Evolutionary conservation across 2,797 vertebrate genomes (phyloP).

Genomic region (Aselliscus stoliczkanus): DNA sequence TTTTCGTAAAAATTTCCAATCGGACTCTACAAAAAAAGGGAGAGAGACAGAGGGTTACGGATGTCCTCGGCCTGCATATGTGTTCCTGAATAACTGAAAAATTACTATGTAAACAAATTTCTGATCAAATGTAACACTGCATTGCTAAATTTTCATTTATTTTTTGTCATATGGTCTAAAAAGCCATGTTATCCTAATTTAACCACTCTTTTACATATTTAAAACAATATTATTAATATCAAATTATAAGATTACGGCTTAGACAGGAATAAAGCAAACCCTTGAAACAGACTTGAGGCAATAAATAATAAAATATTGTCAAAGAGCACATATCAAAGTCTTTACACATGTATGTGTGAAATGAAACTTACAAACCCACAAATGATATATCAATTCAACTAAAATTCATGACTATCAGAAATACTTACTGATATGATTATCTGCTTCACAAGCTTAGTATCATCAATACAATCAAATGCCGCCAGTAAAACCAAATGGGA

Average conservation of each 20-base stretch:
- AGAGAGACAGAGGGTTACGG: background rate
- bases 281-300: background rate
- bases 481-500: slow-evolving; percentile 93
- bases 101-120: background rate
- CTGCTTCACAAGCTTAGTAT: slow-evolving; percentile 96
- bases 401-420: background rate
- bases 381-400: background rate
- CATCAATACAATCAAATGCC: slow-evolving; percentile 96
- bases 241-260: background rate
- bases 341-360: background rate
- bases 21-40: background rate
- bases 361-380: background rate
- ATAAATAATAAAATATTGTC: background rate
- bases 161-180: background rate
- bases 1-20: background rate
- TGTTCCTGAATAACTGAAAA: background rate
- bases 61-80: background rate
- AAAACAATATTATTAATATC: background rate
- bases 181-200: background rate
- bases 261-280: background rate
- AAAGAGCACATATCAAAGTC: background rate
- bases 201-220: background rate
- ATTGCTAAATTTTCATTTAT: background rate
- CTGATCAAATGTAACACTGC: background rate
- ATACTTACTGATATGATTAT: slow-evolving; percentile 92